Conservation (phyloP, 2,888 invertebrate genomes). For the Caenorhabditis uteleia region DNA sequence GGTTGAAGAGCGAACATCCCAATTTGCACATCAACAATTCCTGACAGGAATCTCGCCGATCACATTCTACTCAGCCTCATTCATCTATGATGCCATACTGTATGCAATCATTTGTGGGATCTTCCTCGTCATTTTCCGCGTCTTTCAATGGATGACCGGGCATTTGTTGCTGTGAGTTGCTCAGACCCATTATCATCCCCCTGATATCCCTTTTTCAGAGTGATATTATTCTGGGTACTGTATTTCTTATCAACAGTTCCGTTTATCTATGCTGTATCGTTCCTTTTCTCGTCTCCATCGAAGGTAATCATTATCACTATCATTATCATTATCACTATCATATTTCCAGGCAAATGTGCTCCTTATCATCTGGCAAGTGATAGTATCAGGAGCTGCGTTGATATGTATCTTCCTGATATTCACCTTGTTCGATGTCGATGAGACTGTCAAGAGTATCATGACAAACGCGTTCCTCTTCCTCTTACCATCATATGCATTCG, state of each 20-base stretch:
- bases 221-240: slow-evolving; percentile 56
- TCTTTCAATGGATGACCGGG: slow-evolving; percentile 39
- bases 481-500: slow-evolving; percentile 48
- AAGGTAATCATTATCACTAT: slow-evolving; percentile 30
- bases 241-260: slow-evolving; percentile 62
- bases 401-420: slow-evolving; percentile 19
- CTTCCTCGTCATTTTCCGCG: slow-evolving; percentile 44
- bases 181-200: neutral
- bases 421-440: slow-evolving; percentile 14
- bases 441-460: slow-evolving; percentile 2
- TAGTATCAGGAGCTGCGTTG: slow-evolving; percentile 44
- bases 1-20: slow-evolving; percentile 55
- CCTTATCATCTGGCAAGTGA: slow-evolving; percentile 54
- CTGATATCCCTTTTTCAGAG: slow-evolving; percentile 42
- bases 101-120: slow-evolving; percentile 51
- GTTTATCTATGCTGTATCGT: slow-evolving; percentile 60
- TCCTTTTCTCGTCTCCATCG: slow-evolving; percentile 58
- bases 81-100: slow-evolving; percentile 51
- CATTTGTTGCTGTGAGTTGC: slow-evolving; percentile 35
- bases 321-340: neutral
- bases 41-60: slow-evolving; percentile 61
- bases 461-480: slow-evolving; percentile 29
- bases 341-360: slow-evolving; percentile 39
- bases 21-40: slow-evolving; percentile 64
- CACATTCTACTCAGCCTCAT: slow-evolving; percentile 57